phyloP scores from a whole-genome alignment of 2,888 invertebrate species.

The Isoperla grammatica region DNA sequence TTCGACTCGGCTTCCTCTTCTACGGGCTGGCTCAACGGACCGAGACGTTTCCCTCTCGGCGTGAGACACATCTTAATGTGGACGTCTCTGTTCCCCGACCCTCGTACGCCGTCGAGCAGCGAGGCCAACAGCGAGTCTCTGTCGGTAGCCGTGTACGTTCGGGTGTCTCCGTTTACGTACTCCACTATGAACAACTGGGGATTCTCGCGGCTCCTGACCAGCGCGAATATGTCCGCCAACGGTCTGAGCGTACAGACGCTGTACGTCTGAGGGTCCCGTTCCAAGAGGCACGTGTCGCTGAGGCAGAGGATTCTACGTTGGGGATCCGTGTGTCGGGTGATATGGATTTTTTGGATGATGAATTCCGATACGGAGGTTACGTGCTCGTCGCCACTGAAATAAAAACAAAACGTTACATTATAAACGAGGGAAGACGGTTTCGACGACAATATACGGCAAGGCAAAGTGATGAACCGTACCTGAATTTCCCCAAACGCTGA shows the following conservation, averaged over 20 bases:
- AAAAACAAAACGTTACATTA: neutral
- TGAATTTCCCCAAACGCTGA: slow-evolving; percentile 87
- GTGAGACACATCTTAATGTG: slow-evolving; percentile 85
- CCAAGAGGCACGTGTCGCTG: slow-evolving; percentile 91
- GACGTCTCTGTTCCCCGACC: slow-evolving; percentile 94
- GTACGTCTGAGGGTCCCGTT: slow-evolving; percentile 96
- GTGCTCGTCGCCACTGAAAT: slow-evolving; percentile 80
- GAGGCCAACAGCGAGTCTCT: slow-evolving; percentile 94
- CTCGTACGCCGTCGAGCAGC: slow-evolving; percentile 90
- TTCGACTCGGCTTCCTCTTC: slow-evolving; percentile 73
- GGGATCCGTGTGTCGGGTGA: slow-evolving; percentile 74
- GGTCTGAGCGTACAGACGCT: slow-evolving; percentile 84
- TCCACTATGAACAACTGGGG: slow-evolving; percentile 93
- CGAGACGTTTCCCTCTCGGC: slow-evolving; percentile 79
- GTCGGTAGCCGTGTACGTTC: slow-evolving; percentile 89
- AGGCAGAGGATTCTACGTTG: slow-evolving; percentile 87
- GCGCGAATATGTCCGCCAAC: slow-evolving; percentile 78
- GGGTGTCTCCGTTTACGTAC: slow-evolving; percentile 83
- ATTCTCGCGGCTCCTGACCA: slow-evolving; percentile 83
- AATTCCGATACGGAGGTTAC: slow-evolving; percentile 97
- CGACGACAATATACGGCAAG: too few species aligned
- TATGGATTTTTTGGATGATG: slow-evolving; percentile 85
- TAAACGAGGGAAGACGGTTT: too few species aligned
- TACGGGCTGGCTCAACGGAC: slow-evolving; percentile 82
- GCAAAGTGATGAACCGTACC: too few species aligned